Conservation (phyloP, 2,888 invertebrate genomes). For the Idaea biselata region DNA sequence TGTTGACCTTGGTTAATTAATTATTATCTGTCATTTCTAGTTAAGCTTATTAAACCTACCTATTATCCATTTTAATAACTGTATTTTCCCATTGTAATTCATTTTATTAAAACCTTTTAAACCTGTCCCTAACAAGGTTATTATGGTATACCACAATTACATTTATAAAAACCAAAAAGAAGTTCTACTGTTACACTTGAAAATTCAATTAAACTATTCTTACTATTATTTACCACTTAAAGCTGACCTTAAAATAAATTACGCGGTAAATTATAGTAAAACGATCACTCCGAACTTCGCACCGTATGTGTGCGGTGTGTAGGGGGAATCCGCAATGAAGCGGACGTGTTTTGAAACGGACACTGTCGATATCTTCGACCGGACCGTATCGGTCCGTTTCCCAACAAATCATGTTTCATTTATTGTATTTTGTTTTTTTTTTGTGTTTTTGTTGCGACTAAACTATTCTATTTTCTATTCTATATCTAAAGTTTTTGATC, state of each 20-base stretch:
- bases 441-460: no score
- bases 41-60: neutral
- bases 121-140: neutral
- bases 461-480: no score
- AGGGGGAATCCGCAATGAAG: no score
- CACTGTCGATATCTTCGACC: no score
- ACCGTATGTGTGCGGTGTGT: conserved; percentile 46
- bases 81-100: neutral
- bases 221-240: neutral
- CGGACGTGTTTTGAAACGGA: no score
- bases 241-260: conserved; percentile 52
- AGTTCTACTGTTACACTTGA: neutral
- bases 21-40: no score
- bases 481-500: no score
- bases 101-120: neutral
- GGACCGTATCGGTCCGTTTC: no score
- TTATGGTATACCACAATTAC: neutral
- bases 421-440: no score
- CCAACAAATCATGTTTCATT: no score
- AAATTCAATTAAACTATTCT: neutral
- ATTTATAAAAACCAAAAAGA: neutral
- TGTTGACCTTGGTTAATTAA: no score
- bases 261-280: conserved; percentile 54
- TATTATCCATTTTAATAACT: neutral
- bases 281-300: conserved; percentile 40